Evolutionary conservation across 2,113 vertebrate species (phyloP).

Genomic region (Felis catus): F.catus_Fca126_mat1.0 CM031427.1:14954501-14955000

Average conservation of each 20-base stretch:
- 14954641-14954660: background rate
- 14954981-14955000: accelerated
- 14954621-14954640: background rate
- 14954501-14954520: background rate
- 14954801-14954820: background rate
- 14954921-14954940: background rate
- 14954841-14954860: background rate
- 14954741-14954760: background rate
- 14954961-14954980: background rate
- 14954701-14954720: background rate
- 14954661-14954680: background rate
- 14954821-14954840: background rate
- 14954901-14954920: background rate
- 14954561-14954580: background rate
- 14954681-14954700: background rate
- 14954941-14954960: background rate
- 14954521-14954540: background rate
- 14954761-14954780: background rate
- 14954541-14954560: background rate
- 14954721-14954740: background rate
- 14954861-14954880: background rate
- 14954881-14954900: background rate
- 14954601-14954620: background rate
- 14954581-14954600: background rate
- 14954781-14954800: background rate